Evolutionary conservation across 2,888 invertebrate species (phyloP).

Genomic region (Tryphoninae sp.): DNA sequence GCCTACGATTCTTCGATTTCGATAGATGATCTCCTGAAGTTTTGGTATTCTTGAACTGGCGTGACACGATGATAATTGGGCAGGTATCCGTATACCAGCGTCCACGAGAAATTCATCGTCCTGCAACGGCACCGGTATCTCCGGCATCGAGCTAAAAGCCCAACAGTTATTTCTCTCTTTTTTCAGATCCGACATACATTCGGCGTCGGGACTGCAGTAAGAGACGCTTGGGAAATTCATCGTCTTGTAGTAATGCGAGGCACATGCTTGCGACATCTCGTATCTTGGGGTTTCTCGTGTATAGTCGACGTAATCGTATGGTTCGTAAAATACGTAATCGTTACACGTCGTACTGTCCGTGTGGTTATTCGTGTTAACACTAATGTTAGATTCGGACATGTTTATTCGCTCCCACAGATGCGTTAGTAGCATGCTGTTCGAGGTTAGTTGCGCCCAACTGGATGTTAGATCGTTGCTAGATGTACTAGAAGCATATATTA

Average conservation of each 20-base stretch:
- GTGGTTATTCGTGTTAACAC: conserved; percentile 70
- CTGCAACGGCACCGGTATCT: conserved; percentile 76
- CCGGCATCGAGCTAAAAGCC: conserved; percentile 80
- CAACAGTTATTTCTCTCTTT: conserved; percentile 77
- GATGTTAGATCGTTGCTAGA: conserved; percentile 75
- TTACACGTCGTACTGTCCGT: conserved; percentile 67
- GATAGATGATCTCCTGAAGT: conserved; percentile 74
- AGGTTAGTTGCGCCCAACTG: conserved; percentile 76
- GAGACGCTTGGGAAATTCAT: conserved; percentile 47
- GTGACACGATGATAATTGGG: conserved; percentile 75
- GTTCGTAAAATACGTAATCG: conserved; percentile 66
- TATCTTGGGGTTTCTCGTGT: conserved; percentile 19
- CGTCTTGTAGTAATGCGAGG: conserved; percentile 40
- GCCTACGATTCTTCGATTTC: conserved; percentile 69
- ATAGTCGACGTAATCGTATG: conserved; percentile 54
- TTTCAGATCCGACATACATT: conserved; percentile 69
- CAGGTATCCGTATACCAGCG: conserved; percentile 79
- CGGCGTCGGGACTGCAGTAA: conserved; percentile 54
- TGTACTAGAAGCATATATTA: conserved; percentile 73
- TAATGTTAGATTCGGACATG: conserved; percentile 71
- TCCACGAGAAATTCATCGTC: conserved; percentile 80
- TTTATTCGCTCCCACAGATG: conserved; percentile 75
- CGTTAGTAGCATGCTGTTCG: conserved; percentile 78
- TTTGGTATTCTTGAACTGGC: conserved; percentile 77
- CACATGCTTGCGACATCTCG: conserved; percentile 51